Conservation (phyloP, 2,888 invertebrate species). For the Exocentrus adspersus region DNA sequence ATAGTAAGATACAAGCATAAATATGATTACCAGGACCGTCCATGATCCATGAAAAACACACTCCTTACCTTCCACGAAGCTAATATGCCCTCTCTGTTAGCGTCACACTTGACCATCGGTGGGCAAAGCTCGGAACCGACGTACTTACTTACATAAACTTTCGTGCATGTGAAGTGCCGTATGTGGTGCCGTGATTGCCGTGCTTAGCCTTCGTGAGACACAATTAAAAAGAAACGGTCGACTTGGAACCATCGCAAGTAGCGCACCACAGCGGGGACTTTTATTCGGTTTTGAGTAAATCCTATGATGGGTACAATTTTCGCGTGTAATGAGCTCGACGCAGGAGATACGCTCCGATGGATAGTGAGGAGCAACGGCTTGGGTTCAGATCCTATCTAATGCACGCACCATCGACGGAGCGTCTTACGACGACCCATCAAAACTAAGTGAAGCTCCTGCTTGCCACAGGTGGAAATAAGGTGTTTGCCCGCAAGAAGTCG, state of each 20-base stretch:
- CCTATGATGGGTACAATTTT: slow-evolving; percentile 55
- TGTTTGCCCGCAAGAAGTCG: background rate
- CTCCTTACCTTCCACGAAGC: background rate
- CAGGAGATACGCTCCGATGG: slow-evolving; percentile 60
- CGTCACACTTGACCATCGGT: slow-evolving; percentile 7
- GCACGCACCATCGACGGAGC: slow-evolving; percentile 52
- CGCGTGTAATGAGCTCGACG: slow-evolving; percentile 60
- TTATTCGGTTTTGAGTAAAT: slow-evolving; percentile 28
- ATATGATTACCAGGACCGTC: slow-evolving; percentile 8
- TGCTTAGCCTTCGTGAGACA: slow-evolving; percentile 11
- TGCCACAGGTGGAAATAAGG: background rate
- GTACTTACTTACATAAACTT: no score
- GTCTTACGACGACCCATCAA: slow-evolving; percentile 38
- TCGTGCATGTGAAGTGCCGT: slow-evolving; percentile 5
- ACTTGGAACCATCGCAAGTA: slow-evolving; percentile 22
- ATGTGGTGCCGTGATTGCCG: no score
- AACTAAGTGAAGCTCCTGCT: slow-evolving; percentile 6
- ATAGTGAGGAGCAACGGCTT: slow-evolving; percentile 59
- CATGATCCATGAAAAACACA: background rate
- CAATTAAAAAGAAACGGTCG: slow-evolving; percentile 31
- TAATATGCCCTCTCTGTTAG: slow-evolving; percentile 10
- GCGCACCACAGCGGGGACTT: slow-evolving; percentile 31
- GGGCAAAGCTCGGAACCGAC: slow-evolving; percentile 3
- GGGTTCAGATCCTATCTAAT: slow-evolving; percentile 52
- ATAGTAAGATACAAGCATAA: slow-evolving; percentile 23